Base-by-base conservation (phyloP, 2,888 invertebrate genomes). In the Opisthograptis luteolata region DNA sequence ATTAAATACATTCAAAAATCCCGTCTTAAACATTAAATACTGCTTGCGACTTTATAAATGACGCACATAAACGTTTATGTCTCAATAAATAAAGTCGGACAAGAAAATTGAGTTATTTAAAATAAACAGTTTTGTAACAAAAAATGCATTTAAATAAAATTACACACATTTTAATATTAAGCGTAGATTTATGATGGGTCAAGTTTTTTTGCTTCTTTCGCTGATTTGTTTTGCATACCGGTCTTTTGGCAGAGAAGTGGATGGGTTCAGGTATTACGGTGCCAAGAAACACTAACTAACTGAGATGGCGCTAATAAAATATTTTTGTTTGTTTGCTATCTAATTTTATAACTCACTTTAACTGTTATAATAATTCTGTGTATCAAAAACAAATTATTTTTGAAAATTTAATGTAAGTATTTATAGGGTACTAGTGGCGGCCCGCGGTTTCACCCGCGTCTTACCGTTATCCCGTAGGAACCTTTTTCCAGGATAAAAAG, bases 121-220 rank as follows among this genome's bases (percentile, higher is more conserved):
- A 47, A 50, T 43, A 50, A 46, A 60, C 39, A 32, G 42, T 43
- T 15, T 22, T 15, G 17, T 6, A 58, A 57, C n/a, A 58, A 55
- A 54, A 57, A 59, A 57, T 45, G 42, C 58, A 62, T 60, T 60
- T 64, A 47, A 60, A 57, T 54, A 62, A 67, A 70, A 68, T 65
- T 66, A 63, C 67, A 63, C 43, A 55, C 55, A 44, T 60, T 69
- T 64, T 58, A 43, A 59, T 67, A 69, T 68, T 67, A 57, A 58
- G 61, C 51, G 51, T 53, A 51, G 64, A 69, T 71, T 73, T 71
- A 73, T 68, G 57, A 45, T 41, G 42, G 59, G 62, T 49, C 8
- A 14, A 12, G 24, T 36, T 36, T 30, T 31, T 20, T 17, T n/a
- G n/a, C 22, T 24, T 47, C 58, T 49, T 50, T 52, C 42, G 52